These are phyloP conservation scores for Trichomalopsis sarcophagae DNA, from an alignment of 1,140 invertebrate species.

Conservation along the genomic window DNA sequence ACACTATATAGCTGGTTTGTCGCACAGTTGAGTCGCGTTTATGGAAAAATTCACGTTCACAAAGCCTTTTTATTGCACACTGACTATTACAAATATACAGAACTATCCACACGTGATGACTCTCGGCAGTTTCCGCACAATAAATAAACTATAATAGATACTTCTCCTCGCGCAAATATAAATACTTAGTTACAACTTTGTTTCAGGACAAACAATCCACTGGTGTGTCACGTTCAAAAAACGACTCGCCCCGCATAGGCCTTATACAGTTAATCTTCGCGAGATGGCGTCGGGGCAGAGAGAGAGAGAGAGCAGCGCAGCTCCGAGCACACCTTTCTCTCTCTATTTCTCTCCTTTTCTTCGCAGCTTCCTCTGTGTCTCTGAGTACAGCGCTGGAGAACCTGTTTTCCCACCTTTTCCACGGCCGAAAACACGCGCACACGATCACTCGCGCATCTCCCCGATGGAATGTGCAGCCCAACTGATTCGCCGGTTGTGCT, in stretches of 20 bases:
- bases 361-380: background rate
- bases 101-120: background rate
- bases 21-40: background rate
- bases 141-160: background rate
- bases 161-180: background rate
- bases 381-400: background rate
- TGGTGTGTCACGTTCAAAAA: background rate
- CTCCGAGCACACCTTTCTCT: slow-evolving; percentile 26
- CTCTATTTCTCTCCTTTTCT: background rate
- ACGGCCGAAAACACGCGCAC: background rate
- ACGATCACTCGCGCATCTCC: background rate
- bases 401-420: background rate
- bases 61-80: slow-evolving; percentile 4
- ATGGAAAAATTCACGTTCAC: background rate
- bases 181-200: background rate
- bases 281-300: background rate
- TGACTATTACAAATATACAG: background rate
- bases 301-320: background rate
- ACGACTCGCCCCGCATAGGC: background rate
- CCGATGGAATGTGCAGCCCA: background rate
- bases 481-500: background rate
- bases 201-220: background rate
- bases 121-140: background rate
- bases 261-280: slow-evolving; percentile 11
- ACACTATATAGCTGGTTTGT: background rate